A percentile compares a stretch with the other conserved stretches of the same genome.
These are phyloP conservation scores for Epizoanthus fatuus DNA, from an alignment of 92 coral and sea anemone species.

Conservation along the genomic window DNA sequence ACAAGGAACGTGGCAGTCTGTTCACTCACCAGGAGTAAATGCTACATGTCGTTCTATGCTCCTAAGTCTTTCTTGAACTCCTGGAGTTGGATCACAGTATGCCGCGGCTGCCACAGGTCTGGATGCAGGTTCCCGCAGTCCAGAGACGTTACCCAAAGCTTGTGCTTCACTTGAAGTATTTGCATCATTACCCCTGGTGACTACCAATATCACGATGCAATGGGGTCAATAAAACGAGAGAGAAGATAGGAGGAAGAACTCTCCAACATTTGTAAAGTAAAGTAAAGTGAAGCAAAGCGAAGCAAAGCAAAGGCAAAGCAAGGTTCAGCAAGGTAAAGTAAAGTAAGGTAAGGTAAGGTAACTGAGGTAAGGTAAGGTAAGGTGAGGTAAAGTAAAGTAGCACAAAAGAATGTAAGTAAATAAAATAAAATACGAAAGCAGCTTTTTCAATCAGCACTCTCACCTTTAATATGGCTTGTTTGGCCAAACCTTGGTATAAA, in stretches of 20 bases:
- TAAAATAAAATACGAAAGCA: too few relatives aligned
- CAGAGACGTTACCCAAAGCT: slow-evolving; percentile 77
- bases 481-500: slow-evolving; percentile 96
- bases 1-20: neutral
- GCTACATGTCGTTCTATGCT: slow-evolving; percentile 84
- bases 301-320: too few relatives aligned
- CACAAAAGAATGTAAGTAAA: too few relatives aligned
- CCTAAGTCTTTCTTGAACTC: slow-evolving; percentile 85
- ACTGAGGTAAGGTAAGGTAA: too few relatives aligned
- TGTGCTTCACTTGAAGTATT: slow-evolving; percentile 82
- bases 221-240: neutral
- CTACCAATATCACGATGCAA: slow-evolving; percentile 23
- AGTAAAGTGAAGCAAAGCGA: too few relatives aligned
- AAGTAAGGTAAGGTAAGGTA: too few relatives aligned
- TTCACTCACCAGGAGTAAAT: slow-evolving; percentile 70
- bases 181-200: slow-evolving; percentile 71
- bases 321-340: too few relatives aligned
- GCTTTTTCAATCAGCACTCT: too few relatives aligned
- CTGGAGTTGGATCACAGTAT: slow-evolving; percentile 47
- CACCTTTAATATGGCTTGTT: slow-evolving; percentile 96
- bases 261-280: too few relatives aligned
- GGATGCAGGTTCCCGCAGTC: slow-evolving; percentile 6
- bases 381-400: too few relatives aligned
- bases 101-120: slow-evolving; percentile 3
- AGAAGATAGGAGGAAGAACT: neutral